phyloP scores from a whole-genome alignment of 2,888 invertebrate species.

The Drosophila kuntzei region DNA sequence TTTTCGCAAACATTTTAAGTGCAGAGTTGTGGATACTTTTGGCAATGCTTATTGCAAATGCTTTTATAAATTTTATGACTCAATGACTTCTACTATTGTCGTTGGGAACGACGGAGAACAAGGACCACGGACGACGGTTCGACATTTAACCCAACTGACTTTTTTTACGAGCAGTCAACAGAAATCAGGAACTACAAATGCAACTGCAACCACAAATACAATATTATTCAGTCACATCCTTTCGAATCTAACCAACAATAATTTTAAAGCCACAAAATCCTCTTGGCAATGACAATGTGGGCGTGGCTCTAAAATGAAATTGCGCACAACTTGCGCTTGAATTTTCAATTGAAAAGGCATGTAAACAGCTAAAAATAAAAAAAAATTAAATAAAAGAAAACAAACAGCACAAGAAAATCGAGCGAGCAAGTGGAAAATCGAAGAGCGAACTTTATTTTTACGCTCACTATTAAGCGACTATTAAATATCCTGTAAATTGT shows the following conservation, averaged over 20 bases:
- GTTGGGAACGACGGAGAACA: slow-evolving; percentile 16
- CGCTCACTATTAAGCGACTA: neutral
- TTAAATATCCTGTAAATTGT: neutral
- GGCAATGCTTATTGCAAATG: slow-evolving; percentile 67
- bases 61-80: slow-evolving; percentile 78
- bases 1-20: slow-evolving; percentile 53
- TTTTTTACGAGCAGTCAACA: slow-evolving; percentile 58
- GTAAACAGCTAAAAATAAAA: slow-evolving; percentile 46
- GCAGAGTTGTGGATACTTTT: slow-evolving; percentile 62
- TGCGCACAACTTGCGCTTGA: slow-evolving; percentile 65
- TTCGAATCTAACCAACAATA: slow-evolving; percentile 63
- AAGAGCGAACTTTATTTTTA: slow-evolving; percentile 20
- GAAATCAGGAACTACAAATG: slow-evolving; percentile 39
- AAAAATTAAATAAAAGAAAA: slow-evolving; percentile 6
- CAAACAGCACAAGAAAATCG: slow-evolving; percentile 24
- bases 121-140: slow-evolving; percentile 21
- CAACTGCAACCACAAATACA: slow-evolving; percentile 25
- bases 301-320: slow-evolving; percentile 63
- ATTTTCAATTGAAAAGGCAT: slow-evolving; percentile 55
- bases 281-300: slow-evolving; percentile 12
- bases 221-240: slow-evolving; percentile 59
- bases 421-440: slow-evolving; percentile 60
- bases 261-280: slow-evolving; percentile 71
- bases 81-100: slow-evolving; percentile 66
- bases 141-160: slow-evolving; percentile 66